phyloP scores from a whole-genome alignment of 92 coral and sea anemone species.

The Porites lobata region DNA sequence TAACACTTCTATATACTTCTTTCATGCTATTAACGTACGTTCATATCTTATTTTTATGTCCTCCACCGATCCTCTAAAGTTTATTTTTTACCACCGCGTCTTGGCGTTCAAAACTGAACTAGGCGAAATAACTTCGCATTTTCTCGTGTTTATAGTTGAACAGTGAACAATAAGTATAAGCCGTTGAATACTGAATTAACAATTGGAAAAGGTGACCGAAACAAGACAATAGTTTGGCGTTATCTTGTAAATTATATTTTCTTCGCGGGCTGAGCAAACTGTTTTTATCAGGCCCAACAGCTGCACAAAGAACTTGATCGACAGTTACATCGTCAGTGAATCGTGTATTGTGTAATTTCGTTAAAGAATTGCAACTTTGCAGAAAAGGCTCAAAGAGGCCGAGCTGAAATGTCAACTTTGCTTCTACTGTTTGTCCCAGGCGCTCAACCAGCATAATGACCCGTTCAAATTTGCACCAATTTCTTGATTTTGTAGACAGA shows the following conservation, averaged over 20 bases:
- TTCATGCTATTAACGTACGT: background rate
- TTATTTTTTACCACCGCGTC: background rate
- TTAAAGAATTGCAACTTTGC: conserved; percentile 39
- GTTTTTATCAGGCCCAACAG: conserved; percentile 62
- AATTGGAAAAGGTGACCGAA: conserved; percentile 23
- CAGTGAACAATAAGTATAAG: conserved; percentile 24
- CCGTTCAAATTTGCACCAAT: conserved; percentile 2
- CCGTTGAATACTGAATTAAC: conserved; percentile 24
- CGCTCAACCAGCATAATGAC: background rate
- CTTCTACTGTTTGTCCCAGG: background rate
- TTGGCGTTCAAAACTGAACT: conserved; percentile 11
- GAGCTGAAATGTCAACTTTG: conserved; percentile 32
- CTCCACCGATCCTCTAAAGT: background rate
- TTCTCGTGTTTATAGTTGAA: conserved; percentile 13
- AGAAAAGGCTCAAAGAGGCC: background rate
- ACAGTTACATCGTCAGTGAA: conserved; percentile 69
- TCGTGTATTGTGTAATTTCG: conserved; percentile 63
- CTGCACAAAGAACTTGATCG: conserved; percentile 64
- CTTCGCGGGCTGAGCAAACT: conserved; percentile 50
- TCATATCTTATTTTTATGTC: background rate
- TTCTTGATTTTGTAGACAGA: conserved; percentile 46
- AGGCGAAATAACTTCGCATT: conserved; percentile 22
- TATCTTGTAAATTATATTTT: conserved; percentile 57
- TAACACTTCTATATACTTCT: background rate
- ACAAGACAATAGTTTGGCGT: conserved; percentile 40